These are phyloP conservation scores for Sparidentex hasta DNA, from an alignment of 2,797 vertebrate genomes.

Conservation along the genomic window DNA sequence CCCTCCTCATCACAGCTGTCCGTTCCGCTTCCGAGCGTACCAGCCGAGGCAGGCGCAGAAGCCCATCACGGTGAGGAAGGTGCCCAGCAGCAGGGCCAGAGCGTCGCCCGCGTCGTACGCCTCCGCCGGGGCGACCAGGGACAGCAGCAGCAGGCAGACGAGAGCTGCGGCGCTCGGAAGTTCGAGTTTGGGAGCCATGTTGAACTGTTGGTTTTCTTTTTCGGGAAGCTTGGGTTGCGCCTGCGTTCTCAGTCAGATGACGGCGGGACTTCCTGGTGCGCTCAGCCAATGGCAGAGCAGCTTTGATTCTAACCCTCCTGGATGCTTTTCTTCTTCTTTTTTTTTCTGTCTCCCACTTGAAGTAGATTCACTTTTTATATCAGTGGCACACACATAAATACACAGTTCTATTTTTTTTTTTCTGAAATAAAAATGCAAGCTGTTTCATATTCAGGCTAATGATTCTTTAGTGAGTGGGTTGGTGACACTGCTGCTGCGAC, in stretches of 20 bases:
- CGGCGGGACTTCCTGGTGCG: slow-evolving; percentile 73
- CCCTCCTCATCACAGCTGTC: slow-evolving; percentile 81
- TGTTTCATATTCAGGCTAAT: neutral
- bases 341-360: neutral
- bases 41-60: slow-evolving; percentile 93
- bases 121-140: slow-evolving; percentile 84
- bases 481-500: slow-evolving; percentile 20
- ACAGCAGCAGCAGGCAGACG: slow-evolving; percentile 75
- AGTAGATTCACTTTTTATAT: neutral
- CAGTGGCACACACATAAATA: neutral
- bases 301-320: slow-evolving; percentile 11
- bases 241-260: slow-evolving; percentile 78
- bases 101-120: slow-evolving; percentile 92
- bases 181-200: slow-evolving; percentile 84
- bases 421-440: neutral
- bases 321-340: neutral
- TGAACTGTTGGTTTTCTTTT: too few species aligned
- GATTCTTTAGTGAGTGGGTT: slow-evolving; percentile 8
- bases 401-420: neutral
- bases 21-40: slow-evolving; percentile 91
- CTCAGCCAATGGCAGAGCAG: slow-evolving; percentile 74
- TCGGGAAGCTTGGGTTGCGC: slow-evolving; percentile 38
- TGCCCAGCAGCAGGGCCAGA: slow-evolving; percentile 89
- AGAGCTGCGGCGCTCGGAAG: slow-evolving; percentile 48
- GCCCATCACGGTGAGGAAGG: slow-evolving; percentile 86